These are phyloP conservation scores for Cottus gobio DNA, from an alignment of 2,113 vertebrate species.

Conservation along the genomic window DNA sequence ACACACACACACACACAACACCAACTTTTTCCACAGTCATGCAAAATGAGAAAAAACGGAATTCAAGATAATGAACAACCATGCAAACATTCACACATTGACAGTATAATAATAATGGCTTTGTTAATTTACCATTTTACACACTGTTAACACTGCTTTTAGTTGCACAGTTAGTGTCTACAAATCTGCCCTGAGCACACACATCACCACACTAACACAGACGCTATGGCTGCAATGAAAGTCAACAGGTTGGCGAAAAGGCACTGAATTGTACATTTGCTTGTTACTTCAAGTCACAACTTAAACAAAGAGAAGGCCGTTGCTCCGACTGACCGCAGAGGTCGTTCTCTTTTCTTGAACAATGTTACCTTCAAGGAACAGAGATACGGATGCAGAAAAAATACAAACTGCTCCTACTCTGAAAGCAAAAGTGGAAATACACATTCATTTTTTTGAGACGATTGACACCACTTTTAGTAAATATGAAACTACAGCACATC, in stretches of 20 bases:
- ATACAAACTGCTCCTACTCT: conserved; percentile 10
- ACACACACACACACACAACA: conserved; percentile 31
- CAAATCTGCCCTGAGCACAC: conserved; percentile 46
- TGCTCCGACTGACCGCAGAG: conserved; percentile 9
- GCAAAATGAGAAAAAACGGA: conserved; percentile 75
- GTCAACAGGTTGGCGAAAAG: conserved; percentile 78
- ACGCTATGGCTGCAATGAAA: conserved; percentile 83
- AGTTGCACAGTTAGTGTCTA: conserved; percentile 79
- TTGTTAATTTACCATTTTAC: conserved; percentile 43
- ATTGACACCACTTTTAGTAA: neutral
- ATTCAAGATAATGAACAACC: conserved; percentile 53
- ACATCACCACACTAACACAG: conserved; percentile 84
- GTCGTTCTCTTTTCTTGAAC: conserved; percentile 10
- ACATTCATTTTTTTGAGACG: conserved; percentile 1
- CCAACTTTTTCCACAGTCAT: conserved; percentile 76
- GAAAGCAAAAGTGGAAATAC: neutral
- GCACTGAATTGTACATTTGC: conserved; percentile 75
- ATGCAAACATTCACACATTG: conserved; percentile 65
- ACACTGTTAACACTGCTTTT: conserved; percentile 83
- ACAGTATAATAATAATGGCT: conserved; percentile 57
- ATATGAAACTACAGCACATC: neutral
- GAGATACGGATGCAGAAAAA: neutral
- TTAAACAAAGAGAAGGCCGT: conserved; percentile 83
- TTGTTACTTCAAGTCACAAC: conserved; percentile 44
- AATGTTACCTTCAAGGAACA: conserved; percentile 13